Conservation (phyloP, 2,797 vertebrate species). For the Setipinna tenuifilis region DNA sequence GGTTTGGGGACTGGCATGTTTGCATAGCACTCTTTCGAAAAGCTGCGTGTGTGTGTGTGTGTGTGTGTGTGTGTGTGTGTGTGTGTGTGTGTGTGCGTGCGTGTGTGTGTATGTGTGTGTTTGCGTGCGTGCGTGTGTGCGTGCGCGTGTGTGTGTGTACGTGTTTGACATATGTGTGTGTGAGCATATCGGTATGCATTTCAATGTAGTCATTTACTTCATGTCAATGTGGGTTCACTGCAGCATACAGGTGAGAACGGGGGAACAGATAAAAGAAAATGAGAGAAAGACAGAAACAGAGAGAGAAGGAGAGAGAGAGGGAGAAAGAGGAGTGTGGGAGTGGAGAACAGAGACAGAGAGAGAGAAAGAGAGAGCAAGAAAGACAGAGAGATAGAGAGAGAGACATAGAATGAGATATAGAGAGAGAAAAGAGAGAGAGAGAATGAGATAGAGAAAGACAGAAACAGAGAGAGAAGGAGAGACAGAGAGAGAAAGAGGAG, state of each 20-base stretch:
- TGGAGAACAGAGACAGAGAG: no score
- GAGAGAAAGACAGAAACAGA: neutral
- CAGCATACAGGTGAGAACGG: neutral
- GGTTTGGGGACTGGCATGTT: neutral
- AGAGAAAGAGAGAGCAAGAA: no score
- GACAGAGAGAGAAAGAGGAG: no score
- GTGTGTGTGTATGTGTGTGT: no score
- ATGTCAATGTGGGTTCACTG: neutral
- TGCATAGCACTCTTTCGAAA: neutral
- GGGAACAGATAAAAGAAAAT: neutral
- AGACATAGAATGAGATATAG: no score
- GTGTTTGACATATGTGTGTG: neutral
- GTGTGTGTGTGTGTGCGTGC: neutral
- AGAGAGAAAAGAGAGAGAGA: no score
- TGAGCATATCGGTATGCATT: slow-evolving; percentile 41
- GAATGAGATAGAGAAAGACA: no score
- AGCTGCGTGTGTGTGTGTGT: neutral
- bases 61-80: slow-evolving; percentile 7
- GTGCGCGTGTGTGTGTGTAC: neutral
- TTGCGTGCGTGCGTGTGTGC: no score
- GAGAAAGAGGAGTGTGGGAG: no score
- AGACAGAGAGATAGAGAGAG: no score
- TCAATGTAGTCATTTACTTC: neutral
- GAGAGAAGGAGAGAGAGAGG: neutral
- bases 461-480: no score